These are phyloP conservation scores for Parotia lawesii DNA, from an alignment of 2,113 vertebrate species.

Conservation along the genomic window DNA sequence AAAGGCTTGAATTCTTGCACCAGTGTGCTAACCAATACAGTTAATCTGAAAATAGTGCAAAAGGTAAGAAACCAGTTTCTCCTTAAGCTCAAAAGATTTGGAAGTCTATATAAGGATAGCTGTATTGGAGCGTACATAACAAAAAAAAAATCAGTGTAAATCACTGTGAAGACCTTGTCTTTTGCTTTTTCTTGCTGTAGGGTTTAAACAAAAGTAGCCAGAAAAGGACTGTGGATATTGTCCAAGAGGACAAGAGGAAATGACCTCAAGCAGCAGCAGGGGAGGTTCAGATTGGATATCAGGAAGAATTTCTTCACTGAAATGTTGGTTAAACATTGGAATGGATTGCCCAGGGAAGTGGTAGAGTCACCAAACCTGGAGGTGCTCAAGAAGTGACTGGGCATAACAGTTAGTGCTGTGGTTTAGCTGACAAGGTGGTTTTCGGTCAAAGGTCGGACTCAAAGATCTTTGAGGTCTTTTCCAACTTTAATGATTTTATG, in stretches of 20 bases:
- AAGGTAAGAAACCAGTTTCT: neutral
- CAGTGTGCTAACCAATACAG: accelerated
- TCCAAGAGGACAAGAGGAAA: neutral
- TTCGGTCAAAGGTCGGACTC: neutral
- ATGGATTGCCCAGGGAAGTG: neutral
- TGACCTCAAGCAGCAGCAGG: accelerated
- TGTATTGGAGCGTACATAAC: neutral
- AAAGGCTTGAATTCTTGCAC: neutral
- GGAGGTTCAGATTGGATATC: accelerated
- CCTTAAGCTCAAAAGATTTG: neutral
- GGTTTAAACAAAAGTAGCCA: neutral
- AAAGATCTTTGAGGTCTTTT: neutral
- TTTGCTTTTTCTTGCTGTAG: neutral
- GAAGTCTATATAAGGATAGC: neutral
- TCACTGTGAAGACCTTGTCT: neutral
- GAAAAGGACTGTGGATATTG: neutral
- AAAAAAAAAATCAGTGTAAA: neutral
- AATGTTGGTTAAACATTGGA: neutral
- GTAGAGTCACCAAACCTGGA: neutral
- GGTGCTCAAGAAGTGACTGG: neutral
- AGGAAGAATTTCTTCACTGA: neutral
- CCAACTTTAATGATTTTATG: neutral
- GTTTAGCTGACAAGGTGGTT: neutral
- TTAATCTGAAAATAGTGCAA: neutral
- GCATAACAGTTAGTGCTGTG: neutral